A percentile compares a stretch with the other conserved stretches of the same genome.
These are phyloP conservation scores for Heliconius hewitsoni DNA, from an alignment of 1,140 invertebrate genomes.

Conservation along the genomic window DNA sequence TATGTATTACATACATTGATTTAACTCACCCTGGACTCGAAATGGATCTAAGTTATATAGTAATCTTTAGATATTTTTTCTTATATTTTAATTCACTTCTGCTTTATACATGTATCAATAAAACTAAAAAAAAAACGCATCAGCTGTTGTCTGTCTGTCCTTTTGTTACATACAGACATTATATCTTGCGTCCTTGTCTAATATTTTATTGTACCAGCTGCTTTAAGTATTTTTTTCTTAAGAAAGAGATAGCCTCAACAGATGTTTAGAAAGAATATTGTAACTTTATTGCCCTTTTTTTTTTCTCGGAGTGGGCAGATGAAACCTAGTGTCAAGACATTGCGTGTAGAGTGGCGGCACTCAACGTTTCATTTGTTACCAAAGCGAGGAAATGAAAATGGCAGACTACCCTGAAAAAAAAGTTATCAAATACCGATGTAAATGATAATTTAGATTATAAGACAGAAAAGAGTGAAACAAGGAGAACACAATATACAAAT, in stretches of 20 bases:
- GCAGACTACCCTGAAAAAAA: too few relatives aligned
- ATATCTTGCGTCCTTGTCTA: slow-evolving; percentile 14
- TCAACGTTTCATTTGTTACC: too few relatives aligned
- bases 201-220: slow-evolving; percentile 5
- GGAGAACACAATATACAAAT: too few relatives aligned
- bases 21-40: not conserved
- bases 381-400: too few relatives aligned
- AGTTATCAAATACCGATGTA: not conserved
- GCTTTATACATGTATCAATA: not conserved
- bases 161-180: not conserved
- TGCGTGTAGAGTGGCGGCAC: too few relatives aligned
- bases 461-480: too few relatives aligned
- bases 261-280: not conserved
- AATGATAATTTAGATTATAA: not conserved
- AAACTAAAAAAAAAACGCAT: slow-evolving; percentile 21
- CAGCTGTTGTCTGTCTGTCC: slow-evolving; percentile 23
- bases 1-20: too few relatives aligned
- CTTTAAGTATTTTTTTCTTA: not conserved
- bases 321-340: too few relatives aligned
- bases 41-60: not conserved
- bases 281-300: not conserved
- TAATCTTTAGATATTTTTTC: not conserved
- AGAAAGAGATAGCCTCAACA: slow-evolving; percentile 15
- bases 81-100: too few relatives aligned
- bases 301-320: too few relatives aligned